Percentiles rank a stretch among this genome's conserved stretches.
Evolutionary conservation across 92 coral and sea anemone species (phyloP).

Genomic region (Nematostella vectensis): DNA sequence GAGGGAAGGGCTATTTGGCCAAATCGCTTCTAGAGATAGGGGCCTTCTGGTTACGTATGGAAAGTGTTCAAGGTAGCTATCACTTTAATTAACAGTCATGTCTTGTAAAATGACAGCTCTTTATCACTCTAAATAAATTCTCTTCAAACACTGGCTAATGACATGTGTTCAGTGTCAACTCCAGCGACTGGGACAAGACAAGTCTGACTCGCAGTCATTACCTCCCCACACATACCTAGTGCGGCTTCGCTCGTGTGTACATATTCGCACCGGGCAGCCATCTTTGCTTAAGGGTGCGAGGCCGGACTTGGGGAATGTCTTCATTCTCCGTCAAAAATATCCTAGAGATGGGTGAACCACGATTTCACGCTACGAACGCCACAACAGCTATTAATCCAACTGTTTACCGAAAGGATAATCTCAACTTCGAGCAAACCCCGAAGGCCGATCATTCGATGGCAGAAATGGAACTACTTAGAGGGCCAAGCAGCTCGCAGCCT

Average conservation of each 20-base stretch:
- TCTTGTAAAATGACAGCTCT: constrained; percentile 87
- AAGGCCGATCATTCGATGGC: constrained; percentile 32
- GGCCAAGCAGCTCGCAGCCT: constrained; percentile 16
- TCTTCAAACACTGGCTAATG: constrained; percentile 95
- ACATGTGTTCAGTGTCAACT: constrained; percentile 97
- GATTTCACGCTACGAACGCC: constrained; percentile 55
- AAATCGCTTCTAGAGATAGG: constrained; percentile 64
- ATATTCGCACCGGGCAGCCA: constrained; percentile 79
- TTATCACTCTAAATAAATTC: constrained; percentile 98
- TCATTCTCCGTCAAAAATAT: constrained; percentile 94
- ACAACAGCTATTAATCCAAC: constrained; percentile 50
- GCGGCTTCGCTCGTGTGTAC: constrained; percentile 74
- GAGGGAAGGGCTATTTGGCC: constrained; percentile 49
- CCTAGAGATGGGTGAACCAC: constrained; percentile 81
- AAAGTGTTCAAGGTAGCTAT: constrained; percentile 81
- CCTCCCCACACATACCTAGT: constrained; percentile 83
- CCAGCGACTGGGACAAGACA: constrained; percentile 86
- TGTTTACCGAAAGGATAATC: constrained; percentile 79
- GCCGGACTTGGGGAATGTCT: constrained; percentile 59
- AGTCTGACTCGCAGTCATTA: constrained; percentile 65
- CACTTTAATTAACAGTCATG: constrained; percentile 92
- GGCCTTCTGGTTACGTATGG: constrained; percentile 76
- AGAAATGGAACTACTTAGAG: constrained; percentile 32
- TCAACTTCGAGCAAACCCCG: constrained; percentile 37
- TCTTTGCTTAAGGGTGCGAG: constrained; percentile 55